These are phyloP conservation scores for Nemoura dubitans DNA, from an alignment of 2,888 invertebrate species.

Conservation along the genomic window DNA sequence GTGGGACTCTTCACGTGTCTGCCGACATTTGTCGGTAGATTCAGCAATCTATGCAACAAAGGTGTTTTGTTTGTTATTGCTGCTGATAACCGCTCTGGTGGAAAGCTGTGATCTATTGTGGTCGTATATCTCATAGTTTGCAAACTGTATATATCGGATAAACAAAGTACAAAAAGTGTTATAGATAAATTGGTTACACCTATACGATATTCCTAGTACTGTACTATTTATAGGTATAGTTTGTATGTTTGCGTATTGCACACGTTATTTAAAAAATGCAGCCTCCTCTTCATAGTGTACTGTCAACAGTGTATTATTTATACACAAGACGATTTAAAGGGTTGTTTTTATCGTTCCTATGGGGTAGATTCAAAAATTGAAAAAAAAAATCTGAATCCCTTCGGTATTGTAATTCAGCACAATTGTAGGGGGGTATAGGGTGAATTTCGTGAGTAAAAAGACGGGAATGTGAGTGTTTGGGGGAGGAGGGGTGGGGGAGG, in stretches of 20 bases:
- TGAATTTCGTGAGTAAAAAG: neutral
- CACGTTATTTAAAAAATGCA: neutral
- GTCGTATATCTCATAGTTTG: neutral
- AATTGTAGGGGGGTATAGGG: neutral
- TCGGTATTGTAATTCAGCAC: slow-evolving; percentile 31
- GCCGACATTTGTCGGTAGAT: neutral
- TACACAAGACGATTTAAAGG: slow-evolving; percentile 19
- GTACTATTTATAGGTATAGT: neutral
- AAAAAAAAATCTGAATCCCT: slow-evolving; percentile 38
- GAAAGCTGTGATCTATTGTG: neutral
- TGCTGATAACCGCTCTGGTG: neutral
- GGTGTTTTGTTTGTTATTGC: neutral
- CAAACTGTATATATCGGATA: neutral
- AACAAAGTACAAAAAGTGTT: neutral
- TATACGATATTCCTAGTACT: no score
- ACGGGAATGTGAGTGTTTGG: neutral
- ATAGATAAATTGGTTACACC: neutral
- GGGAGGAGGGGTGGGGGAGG: neutral
- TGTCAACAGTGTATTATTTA: slow-evolving; percentile 18
- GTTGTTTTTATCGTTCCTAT: slow-evolving; percentile 37
- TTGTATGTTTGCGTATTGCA: neutral
- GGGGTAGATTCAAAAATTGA: slow-evolving; percentile 32
- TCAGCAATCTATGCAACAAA: neutral
- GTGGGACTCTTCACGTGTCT: neutral
- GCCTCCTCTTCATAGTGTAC: neutral